Base-by-base conservation (phyloP, 2,888 invertebrate species). In the Cosmopolites sordidus region DNA sequence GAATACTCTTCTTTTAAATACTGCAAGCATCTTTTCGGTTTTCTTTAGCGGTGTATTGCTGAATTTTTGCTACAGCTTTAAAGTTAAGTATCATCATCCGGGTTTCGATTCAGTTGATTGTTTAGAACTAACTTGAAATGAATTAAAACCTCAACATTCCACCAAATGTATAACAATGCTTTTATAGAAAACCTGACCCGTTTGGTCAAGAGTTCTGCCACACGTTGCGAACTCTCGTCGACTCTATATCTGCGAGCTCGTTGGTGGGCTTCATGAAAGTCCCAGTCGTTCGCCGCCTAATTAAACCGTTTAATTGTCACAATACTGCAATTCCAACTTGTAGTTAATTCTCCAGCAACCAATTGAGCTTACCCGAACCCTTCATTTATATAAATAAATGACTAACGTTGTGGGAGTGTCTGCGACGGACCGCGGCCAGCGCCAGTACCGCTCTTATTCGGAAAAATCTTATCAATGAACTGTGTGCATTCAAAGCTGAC, bases 341-440 rank as follows among this genome's bases (percentile, higher is more conserved):
- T 48, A 51, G 37, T 51, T 56, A 56, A 56, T 56, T 56, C 56
- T 56, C 42, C 42, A 29, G 29, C 56, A 58, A 58, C 60, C 62
- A 62, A 60, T 62, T 62, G 62, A 58, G 47, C 59, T 59, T 57
- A 46, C 48, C 50, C 54, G 52, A 58, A 50, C 58, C 48, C 54
- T 55, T 44, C 48, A 48, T 54, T 61, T 60, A 55, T 54, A 51
- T 39, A 56, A 60, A 59, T 49, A 54, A 56, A 62, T 60, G 60
- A 60, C 58, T 60, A 58, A 60, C 56, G 48, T 54, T 48, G 53
- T 55, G 55, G 55, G 55, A 55, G 55, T 55, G 55, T 51, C 48
- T 38, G 4, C 33, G 8, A 12, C 3, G 27, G 27, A 9, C 27
- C 27, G 33, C 33, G 4, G 12, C 12, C 5, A 11, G n/a, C 33